Percentiles rank a stretch among this genome's conserved stretches.
Evolutionary conservation across 2,113 vertebrate species (phyloP).

Genomic region (Microcebus jonahi): DNA sequence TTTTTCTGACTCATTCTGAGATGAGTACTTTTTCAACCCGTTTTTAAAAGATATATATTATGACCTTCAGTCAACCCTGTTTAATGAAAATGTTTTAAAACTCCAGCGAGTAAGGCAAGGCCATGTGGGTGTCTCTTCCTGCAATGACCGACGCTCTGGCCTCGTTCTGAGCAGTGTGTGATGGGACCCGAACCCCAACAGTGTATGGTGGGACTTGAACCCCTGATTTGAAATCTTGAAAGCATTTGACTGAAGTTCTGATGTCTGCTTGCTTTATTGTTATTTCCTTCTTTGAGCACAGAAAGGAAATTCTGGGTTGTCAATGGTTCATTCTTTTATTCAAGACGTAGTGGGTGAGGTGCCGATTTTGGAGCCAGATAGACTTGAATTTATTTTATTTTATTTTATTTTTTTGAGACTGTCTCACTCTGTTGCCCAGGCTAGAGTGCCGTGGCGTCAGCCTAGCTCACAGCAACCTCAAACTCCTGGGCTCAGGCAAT

Average conservation of each 20-base stretch:
- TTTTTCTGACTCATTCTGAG: conserved; percentile 19
- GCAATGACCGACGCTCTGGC: not conserved
- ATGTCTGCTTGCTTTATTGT: not conserved
- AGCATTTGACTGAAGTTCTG: not conserved
- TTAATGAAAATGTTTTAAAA: not conserved
- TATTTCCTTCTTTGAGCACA: not conserved
- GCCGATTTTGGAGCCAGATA: not conserved
- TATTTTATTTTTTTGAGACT: too few relatives aligned
- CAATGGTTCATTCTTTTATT: not conserved
- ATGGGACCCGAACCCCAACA: fast-evolving
- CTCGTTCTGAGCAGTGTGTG: not conserved
- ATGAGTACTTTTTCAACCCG: not conserved
- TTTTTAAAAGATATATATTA: too few relatives aligned
- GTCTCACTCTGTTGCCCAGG: too few relatives aligned
- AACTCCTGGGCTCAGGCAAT: too few relatives aligned
- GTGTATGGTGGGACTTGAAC: too few relatives aligned
- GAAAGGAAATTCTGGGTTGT: conserved; percentile 40
- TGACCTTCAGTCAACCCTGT: not conserved
- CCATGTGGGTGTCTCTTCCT: not conserved
- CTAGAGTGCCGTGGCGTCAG: too few relatives aligned
- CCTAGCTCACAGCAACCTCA: too few relatives aligned
- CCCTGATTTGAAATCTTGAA: not conserved
- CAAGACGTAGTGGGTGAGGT: not conserved
- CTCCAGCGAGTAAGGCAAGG: not conserved
- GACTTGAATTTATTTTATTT: not conserved